Base-by-base conservation (phyloP, 2,113 vertebrate genomes). In the Atlantisia rogersi region DNA sequence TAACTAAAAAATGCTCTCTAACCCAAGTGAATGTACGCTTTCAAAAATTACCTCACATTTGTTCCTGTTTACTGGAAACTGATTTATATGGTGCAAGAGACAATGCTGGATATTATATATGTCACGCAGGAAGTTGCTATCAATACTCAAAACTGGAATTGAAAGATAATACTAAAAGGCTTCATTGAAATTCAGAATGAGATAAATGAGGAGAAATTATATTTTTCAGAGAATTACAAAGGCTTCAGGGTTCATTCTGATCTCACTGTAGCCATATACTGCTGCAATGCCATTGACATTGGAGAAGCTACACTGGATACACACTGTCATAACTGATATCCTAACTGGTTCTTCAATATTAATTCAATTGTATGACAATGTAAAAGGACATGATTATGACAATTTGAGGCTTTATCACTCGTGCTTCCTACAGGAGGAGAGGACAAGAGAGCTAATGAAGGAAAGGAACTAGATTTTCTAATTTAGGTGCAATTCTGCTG, bases 151-250 rank as follows among this genome's bases (percentile, higher is more conserved):
- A 86, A 88, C 53, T 83, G 82, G 82, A 94, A 92, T 39, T 81
- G 60, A 93, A 76, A 93, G 76, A 78, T 77, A 78, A 75, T 86
- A 39, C 56, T 68, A 28, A 77, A 46, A 63, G 46, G 71, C 68
- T 86, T 92, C 56, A 92, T 12, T 93, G 68, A 92, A 94, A 95
- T 95, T 96, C 90, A 53, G 64, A 92, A 71, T 68, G 75, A 96
- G 37, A 32, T 48, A 93, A 93, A 94, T 83, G 68, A 92, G 13
- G 25, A 88, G 48, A 80, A 94, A 92, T 69, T 76, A 31, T 53
- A 22, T 74, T 91, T 95, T 92, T 73, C 62, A 70, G 44, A 90
- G 64, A 73, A 73, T 82, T 94, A 77, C 29, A 6, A 80, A 85
- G 7, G 56, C 79, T 88, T 88, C 64, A 59, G 56, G 69, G 74